phyloP scores from a whole-genome alignment of 2,113 vertebrate species.

The Pterocles gutturalis region DNA sequence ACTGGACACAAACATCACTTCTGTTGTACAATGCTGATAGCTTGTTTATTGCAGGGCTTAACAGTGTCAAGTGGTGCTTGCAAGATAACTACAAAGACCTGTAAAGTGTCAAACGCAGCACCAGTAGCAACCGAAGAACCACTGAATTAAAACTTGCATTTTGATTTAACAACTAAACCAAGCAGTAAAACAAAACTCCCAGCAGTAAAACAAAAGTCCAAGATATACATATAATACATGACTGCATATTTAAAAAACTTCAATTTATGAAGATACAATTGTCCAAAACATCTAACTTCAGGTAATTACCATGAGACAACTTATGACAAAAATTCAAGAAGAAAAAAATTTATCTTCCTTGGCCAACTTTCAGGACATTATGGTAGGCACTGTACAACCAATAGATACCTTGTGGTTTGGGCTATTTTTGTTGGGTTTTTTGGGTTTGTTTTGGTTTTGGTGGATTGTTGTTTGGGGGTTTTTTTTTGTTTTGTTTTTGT shows the following conservation, averaged over 20 bases:
- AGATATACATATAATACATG: neutral
- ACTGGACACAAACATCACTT: neutral
- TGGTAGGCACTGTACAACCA: neutral
- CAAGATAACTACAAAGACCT: neutral
- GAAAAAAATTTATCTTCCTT: neutral
- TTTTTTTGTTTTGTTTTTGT: neutral
- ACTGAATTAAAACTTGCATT: neutral
- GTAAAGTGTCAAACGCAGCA: neutral
- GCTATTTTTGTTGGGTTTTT: no score
- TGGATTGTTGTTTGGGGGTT: no score
- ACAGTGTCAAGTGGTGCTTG: neutral
- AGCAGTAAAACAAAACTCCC: neutral
- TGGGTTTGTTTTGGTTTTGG: neutral
- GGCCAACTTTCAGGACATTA: neutral
- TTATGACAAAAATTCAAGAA: neutral
- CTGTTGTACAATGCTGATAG: neutral
- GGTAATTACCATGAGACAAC: neutral
- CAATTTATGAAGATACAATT: neutral
- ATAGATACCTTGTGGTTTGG: accelerated
- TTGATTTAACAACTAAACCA: neutral
- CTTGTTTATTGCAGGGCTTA: neutral
- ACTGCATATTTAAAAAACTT: neutral
- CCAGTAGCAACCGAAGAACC: neutral
- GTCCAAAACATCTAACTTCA: neutral
- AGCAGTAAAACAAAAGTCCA: neutral